phyloP scores from a whole-genome alignment of 2,113 vertebrate species.

The Chloropsis hardwickii region DNA sequence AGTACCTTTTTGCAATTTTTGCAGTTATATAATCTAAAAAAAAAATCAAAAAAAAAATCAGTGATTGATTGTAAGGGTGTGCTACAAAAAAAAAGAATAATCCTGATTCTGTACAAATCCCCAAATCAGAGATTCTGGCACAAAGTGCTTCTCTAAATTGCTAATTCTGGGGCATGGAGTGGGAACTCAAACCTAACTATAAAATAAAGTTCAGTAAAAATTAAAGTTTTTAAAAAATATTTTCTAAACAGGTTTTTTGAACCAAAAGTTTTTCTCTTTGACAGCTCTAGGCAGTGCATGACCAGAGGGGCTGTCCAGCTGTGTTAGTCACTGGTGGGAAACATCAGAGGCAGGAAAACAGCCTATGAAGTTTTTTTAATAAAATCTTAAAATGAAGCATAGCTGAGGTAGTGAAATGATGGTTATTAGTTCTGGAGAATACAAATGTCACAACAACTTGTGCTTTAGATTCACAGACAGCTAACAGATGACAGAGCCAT shows the following conservation, averaged over 20 bases:
- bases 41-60: neutral
- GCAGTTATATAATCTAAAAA: neutral
- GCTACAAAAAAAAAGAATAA: neutral
- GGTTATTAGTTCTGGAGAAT: neutral
- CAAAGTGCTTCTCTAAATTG: neutral
- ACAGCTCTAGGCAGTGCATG: neutral
- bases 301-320: neutral
- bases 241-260: neutral
- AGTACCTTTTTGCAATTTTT: neutral
- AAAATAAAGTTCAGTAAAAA: neutral
- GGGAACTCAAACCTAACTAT: neutral
- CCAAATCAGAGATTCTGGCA: neutral
- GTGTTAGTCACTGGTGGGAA: neutral
- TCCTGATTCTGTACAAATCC: neutral
- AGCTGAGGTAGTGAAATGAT: neutral
- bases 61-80: neutral
- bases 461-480: neutral
- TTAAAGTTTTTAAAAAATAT: neutral
- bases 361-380: neutral
- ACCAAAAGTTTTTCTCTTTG: neutral
- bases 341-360: neutral
- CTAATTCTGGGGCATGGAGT: neutral
- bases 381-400: neutral
- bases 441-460: neutral
- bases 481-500: neutral